A percentile compares a stretch with the other conserved stretches of the same genome.
Conservation (phyloP, 2,888 invertebrate species). For the Zaprionus bogoriensis region DNA sequence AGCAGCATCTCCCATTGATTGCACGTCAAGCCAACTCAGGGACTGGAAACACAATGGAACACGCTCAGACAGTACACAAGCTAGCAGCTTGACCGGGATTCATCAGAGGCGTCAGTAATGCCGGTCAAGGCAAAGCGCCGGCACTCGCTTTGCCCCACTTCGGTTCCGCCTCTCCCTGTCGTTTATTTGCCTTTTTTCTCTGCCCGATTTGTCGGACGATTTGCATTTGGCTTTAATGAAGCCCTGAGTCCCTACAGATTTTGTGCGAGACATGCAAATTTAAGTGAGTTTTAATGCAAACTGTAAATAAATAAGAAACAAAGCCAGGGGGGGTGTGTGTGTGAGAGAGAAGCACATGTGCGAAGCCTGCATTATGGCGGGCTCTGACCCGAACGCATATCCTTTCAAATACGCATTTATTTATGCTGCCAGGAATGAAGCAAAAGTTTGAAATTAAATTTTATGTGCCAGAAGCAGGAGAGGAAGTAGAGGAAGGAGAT, state of each 20-base stretch:
- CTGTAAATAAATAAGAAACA: slow-evolving; percentile 54
- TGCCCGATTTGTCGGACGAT: not conserved
- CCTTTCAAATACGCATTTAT: slow-evolving; percentile 63
- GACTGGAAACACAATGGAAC: too few species aligned
- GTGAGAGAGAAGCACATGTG: slow-evolving; percentile 44
- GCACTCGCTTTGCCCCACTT: slow-evolving; percentile 2
- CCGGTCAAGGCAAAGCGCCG: too few species aligned
- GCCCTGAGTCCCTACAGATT: slow-evolving; percentile 1
- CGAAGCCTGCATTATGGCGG: slow-evolving; percentile 23
- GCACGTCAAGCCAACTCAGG: too few species aligned
- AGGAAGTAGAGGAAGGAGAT: too few species aligned
- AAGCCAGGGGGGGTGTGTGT: not conserved
- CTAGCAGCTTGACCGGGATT: too few species aligned
- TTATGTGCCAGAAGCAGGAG: slow-evolving; percentile 41
- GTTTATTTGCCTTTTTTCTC: not conserved
- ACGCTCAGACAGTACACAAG: too few species aligned
- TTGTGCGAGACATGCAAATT: slow-evolving; percentile 32
- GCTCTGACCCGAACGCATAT: slow-evolving; percentile 24
- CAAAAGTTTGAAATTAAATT: slow-evolving; percentile 72
- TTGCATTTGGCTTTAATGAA: not conserved
- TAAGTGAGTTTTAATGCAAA: slow-evolving; percentile 68
- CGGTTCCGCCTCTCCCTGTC: not conserved
- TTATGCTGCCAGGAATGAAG: slow-evolving; percentile 49
- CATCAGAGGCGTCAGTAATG: too few species aligned
- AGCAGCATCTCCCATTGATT: too few species aligned